These are phyloP conservation scores for Colaptes auratus DNA, from an alignment of 2,113 vertebrate genomes.

Conservation along the genomic window DNA sequence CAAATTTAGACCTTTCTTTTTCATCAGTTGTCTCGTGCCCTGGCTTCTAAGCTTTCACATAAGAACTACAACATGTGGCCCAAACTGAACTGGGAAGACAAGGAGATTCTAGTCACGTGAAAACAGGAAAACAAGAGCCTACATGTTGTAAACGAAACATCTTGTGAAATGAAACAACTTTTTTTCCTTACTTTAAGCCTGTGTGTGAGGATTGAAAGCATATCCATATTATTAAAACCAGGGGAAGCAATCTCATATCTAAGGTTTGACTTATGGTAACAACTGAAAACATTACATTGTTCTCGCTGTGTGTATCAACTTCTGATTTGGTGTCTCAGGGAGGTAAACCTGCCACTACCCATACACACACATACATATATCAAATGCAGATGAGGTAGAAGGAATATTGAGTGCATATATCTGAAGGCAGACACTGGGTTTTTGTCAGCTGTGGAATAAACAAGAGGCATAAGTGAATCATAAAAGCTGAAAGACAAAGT, in stretches of 20 bases:
- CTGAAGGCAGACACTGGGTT: background rate
- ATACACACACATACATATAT: background rate
- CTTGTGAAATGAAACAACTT: background rate
- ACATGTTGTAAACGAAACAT: background rate
- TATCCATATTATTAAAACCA: background rate
- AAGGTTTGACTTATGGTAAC: background rate
- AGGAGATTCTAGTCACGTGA: background rate
- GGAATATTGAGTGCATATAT: background rate
- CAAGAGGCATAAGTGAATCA: background rate
- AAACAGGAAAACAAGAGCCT: background rate
- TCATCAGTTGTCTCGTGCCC: accelerated
- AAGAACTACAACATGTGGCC: background rate
- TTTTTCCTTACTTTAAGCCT: background rate
- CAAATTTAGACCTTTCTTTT: background rate
- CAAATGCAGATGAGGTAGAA: background rate
- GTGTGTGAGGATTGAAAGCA: background rate
- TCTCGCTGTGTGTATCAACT: background rate
- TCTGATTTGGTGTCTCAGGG: background rate
- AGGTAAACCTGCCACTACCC: background rate
- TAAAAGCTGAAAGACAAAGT: background rate
- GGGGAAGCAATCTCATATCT: background rate
- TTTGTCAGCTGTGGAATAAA: background rate
- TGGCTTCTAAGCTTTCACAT: background rate
- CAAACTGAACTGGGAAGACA: background rate
- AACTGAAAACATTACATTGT: background rate